These are phyloP conservation scores for Cariama cristata DNA, from an alignment of 2,113 vertebrate species.

Conservation along the genomic window DNA sequence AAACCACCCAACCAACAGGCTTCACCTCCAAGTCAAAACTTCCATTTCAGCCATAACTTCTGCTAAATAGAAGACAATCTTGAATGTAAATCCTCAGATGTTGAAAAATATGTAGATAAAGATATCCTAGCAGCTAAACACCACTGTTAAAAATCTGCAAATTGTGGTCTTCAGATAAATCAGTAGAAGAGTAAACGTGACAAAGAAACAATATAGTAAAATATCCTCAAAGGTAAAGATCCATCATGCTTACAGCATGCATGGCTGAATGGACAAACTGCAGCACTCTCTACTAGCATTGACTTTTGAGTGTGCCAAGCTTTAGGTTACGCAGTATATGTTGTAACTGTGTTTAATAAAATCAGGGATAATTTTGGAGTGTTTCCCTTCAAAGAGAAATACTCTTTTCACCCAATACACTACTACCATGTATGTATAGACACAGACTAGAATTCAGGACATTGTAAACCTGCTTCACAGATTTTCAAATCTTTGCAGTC, in stretches of 20 bases:
- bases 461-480: not conserved
- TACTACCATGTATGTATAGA: accelerated
- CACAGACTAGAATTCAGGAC: not conserved
- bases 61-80: not conserved
- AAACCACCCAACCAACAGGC: not conserved
- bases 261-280: not conserved
- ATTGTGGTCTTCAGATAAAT: not conserved
- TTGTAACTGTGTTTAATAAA: not conserved
- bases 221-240: not conserved
- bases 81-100: not conserved
- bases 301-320: not conserved
- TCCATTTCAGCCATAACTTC: not conserved
- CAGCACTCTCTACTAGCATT: not conserved
- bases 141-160: not conserved
- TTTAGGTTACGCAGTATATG: not conserved
- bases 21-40: not conserved
- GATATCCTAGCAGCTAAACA: not conserved
- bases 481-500: not conserved
- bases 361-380: not conserved
- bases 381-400: not conserved
- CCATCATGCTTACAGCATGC: not conserved
- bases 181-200: not conserved
- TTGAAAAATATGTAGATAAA: not conserved
- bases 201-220: not conserved
- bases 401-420: not conserved